Percentiles rank a stretch among this genome's conserved stretches.
Conservation (phyloP, 2,797 vertebrate genomes). For the Sparus aurata region DNA sequence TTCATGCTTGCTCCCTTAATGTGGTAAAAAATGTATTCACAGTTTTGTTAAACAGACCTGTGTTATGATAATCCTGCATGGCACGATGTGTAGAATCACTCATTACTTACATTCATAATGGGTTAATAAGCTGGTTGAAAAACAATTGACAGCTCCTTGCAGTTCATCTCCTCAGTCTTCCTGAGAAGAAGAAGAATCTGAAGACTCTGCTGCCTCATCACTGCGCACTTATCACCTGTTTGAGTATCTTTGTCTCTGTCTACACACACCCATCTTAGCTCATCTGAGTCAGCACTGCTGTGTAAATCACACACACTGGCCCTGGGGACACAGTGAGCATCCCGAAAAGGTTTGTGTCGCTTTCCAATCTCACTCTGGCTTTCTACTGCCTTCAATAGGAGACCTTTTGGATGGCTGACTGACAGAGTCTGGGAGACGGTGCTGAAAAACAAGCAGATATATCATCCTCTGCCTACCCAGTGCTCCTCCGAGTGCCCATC, state of each 20-base stretch:
- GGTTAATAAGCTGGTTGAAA: slow-evolving; percentile 40
- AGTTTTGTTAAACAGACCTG: slow-evolving; percentile 33
- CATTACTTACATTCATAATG: slow-evolving; percentile 36
- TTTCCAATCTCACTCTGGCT: slow-evolving; percentile 21
- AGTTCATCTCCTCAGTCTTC: slow-evolving; percentile 13
- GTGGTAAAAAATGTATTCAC: slow-evolving; percentile 31
- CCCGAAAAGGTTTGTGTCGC: slow-evolving; percentile 30
- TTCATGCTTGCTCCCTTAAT: slow-evolving; percentile 46
- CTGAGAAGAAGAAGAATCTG: background rate
- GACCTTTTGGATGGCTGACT: slow-evolving; percentile 65
- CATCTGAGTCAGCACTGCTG: slow-evolving; percentile 56
- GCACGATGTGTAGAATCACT: slow-evolving; percentile 12
- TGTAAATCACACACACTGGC: slow-evolving; percentile 57
- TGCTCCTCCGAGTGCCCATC: slow-evolving; percentile 63
- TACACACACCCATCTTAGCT: slow-evolving; percentile 19
- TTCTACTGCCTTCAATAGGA: slow-evolving; percentile 36
- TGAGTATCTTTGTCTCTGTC: slow-evolving; percentile 38
- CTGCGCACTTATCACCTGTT: slow-evolving; percentile 31
- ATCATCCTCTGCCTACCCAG: slow-evolving; percentile 65
- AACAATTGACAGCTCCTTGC: slow-evolving; percentile 2
- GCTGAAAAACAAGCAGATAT: slow-evolving; percentile 79
- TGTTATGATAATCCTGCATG: slow-evolving; percentile 48
- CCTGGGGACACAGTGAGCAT: slow-evolving; percentile 18
- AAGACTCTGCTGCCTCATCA: slow-evolving; percentile 35
- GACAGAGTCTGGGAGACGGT: slow-evolving; percentile 64